Percentiles rank a stretch among this genome's conserved stretches.
These are phyloP conservation scores for Phylloscopus collybita DNA, from an alignment of 2,797 vertebrate species.

Conservation along the genomic window DNA sequence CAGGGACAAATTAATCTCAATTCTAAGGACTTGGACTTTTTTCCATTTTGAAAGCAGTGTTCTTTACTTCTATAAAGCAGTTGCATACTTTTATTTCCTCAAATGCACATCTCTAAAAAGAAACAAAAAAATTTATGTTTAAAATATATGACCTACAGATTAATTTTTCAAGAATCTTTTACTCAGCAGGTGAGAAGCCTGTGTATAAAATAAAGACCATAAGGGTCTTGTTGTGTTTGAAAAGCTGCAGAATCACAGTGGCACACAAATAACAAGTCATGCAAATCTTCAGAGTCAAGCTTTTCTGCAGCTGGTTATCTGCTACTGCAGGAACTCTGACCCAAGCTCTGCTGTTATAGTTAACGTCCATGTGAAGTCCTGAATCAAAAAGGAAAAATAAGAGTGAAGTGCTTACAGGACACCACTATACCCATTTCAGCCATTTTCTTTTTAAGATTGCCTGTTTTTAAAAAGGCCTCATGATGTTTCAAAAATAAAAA, in stretches of 20 bases:
- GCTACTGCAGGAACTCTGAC: neutral
- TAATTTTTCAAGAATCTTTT: neutral
- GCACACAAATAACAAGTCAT: neutral
- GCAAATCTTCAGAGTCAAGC: neutral
- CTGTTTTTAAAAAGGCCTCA: neutral
- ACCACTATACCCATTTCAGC: neutral
- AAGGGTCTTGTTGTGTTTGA: neutral
- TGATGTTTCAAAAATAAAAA: neutral
- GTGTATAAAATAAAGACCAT: neutral
- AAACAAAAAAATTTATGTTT: neutral
- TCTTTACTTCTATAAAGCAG: too few relatives aligned
- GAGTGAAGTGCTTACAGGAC: neutral
- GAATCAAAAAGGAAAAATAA: neutral
- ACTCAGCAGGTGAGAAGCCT: neutral
- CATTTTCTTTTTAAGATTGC: neutral
- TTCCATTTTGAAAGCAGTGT: neutral
- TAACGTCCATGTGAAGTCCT: neutral
- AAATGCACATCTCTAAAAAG: neutral
- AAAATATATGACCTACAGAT: neutral
- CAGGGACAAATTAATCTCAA: neutral
- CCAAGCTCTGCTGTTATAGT: neutral
- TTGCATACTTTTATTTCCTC: neutral
- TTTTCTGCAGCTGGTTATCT: neutral
- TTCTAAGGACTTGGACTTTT: neutral
- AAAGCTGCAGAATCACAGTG: neutral